Conservation (phyloP, 2,797 vertebrate genomes). For the Periophthalmus magnuspinnatus region DNA sequence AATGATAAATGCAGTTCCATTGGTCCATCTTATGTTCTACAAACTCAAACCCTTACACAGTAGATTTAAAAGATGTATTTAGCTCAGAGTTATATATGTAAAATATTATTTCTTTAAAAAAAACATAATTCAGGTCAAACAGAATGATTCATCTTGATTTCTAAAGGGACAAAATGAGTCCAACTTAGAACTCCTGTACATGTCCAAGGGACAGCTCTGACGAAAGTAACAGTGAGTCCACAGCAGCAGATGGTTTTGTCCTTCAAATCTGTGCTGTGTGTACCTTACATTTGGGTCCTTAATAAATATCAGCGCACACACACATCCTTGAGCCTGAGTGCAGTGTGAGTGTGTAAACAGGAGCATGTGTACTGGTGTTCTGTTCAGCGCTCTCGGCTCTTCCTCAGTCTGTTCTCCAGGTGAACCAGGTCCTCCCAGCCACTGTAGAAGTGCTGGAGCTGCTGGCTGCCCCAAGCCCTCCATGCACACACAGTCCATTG, state of each 20-base stretch:
- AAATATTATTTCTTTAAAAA: neutral
- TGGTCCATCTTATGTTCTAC: too few species aligned
- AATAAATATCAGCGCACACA: neutral
- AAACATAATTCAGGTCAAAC: neutral
- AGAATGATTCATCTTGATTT: neutral
- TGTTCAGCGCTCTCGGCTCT: slow-evolving; percentile 83
- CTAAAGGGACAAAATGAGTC: neutral
- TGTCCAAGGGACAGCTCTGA: neutral
- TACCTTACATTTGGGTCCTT: neutral
- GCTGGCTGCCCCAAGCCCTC: slow-evolving; percentile 88
- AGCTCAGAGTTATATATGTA: neutral
- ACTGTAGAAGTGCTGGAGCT: slow-evolving; percentile 92
- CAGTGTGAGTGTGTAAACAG: neutral
- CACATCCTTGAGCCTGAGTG: neutral
- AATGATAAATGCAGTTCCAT: too few species aligned
- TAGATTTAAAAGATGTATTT: neutral
- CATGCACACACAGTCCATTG: slow-evolving; percentile 93
- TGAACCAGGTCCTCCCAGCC: slow-evolving; percentile 88
- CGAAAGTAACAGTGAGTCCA: neutral
- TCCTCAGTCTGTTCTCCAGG: slow-evolving; percentile 85
- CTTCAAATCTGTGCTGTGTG: neutral
- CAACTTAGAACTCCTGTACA: neutral
- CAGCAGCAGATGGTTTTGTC: neutral
- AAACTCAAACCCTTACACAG: too few species aligned
- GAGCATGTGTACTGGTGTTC: neutral